Base-by-base conservation (phyloP, 2,113 vertebrate genomes). In the Meles meles region DNA sequence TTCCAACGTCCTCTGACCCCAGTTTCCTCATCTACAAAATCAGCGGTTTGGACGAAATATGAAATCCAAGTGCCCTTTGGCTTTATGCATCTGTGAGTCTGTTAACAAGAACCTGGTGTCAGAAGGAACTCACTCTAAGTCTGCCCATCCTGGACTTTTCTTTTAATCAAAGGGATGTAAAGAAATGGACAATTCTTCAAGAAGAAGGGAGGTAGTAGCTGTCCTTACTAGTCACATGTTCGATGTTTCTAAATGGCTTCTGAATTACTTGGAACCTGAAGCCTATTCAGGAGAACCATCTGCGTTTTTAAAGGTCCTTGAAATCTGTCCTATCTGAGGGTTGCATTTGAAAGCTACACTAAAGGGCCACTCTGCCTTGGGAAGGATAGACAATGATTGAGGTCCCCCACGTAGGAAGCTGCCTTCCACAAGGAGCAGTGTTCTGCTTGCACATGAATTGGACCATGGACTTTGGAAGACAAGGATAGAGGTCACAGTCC, bases 391-490 rank as follows among this genome's bases (percentile, higher is more conserved):
- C 2, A 0, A 34, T 55, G 49, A 11, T 49, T 0, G 1, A n/a
- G 34, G 69, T 34, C 59, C 87, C 10, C 11, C 0, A 3, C 20
- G 34, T 5, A 37, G 69, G 23, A 15, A 59, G 39, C 15, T 4
- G 49, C 17, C 44, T 17, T 61, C 37, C 8, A 4, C 1, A 6
- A 47, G 42, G 12, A 71, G 44, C 61, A 5, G 18, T 0, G 0
- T 42, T 59, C 5, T 20, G 37, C n/a, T 21, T 0, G 2, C 21
- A 6, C 10, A n/a, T 21, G 2, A 5, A 18, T 1, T 20, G 63
- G 39, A 12, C 52, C 18, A 0, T 1, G 6, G 21, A 10, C 15
- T 42, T 29, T 1, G 6, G 25, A 29, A 11, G 21, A 37, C n/a
- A 3, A 1, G 18, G 49, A 44, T 7, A 3, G 57, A 27, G 67